Conservation (phyloP, 2,888 invertebrate genomes). For the Drosophila macrothrix region DNA sequence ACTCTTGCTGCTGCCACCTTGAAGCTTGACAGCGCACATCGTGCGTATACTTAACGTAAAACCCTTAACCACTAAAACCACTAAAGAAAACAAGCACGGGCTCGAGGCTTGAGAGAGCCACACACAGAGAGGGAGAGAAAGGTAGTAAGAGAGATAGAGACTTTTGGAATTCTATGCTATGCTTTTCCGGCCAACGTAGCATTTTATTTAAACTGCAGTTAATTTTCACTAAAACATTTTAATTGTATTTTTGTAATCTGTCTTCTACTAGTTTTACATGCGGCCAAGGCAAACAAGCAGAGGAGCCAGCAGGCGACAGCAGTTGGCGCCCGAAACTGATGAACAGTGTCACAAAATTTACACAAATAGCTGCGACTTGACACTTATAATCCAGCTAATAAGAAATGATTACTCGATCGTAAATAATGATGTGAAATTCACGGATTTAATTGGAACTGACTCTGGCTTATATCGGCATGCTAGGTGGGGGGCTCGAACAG, state of each 20-base stretch:
- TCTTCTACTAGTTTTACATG: conserved; percentile 72
- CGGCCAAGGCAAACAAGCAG: conserved; percentile 38
- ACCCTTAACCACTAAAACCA: conserved; percentile 78
- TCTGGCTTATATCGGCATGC: not conserved
- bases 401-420: not conserved
- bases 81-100: conserved; percentile 64
- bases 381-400: not conserved
- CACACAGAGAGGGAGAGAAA: not conserved
- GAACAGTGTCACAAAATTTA: conserved; percentile 32
- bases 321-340: conserved; percentile 8
- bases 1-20: conserved; percentile 26
- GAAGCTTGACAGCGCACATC: conserved; percentile 66
- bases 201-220: conserved; percentile 81
- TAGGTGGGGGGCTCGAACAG: not conserved
- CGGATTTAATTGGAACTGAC: not conserved
- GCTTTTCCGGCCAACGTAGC: conserved; percentile 65
- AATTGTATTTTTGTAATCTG: conserved; percentile 81
- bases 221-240: conserved; percentile 80
- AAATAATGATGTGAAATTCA: not conserved
- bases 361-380: not conserved
- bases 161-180: conserved; percentile 28
- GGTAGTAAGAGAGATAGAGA: not conserved
- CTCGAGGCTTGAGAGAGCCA: not conserved
- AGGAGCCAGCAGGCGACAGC: conserved; percentile 38
- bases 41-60: conserved; percentile 78